Conservation (phyloP, 2,797 vertebrate genomes). For the Xenopus petersii region DNA sequence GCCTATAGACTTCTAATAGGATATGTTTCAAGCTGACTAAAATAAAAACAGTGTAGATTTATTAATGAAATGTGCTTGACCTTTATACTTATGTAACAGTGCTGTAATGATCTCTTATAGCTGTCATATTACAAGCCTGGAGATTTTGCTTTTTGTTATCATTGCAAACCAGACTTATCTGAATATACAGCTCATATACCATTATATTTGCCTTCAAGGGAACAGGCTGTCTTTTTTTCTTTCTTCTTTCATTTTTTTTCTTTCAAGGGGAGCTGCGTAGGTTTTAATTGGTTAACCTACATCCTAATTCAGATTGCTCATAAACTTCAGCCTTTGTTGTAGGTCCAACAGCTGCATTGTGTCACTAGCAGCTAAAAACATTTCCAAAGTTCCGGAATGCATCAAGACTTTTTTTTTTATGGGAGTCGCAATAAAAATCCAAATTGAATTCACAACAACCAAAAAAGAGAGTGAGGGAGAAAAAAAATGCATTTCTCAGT, state of each 20-base stretch:
- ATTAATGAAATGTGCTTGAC: slow-evolving; percentile 80
- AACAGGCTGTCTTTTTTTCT: slow-evolving; percentile 31
- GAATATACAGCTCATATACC: slow-evolving; percentile 35
- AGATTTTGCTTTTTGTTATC: slow-evolving; percentile 24
- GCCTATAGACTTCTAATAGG: slow-evolving; percentile 81
- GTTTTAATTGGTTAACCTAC: slow-evolving; percentile 94
- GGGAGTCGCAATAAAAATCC: slow-evolving; percentile 89
- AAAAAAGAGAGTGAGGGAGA: background rate
- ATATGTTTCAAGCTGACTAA: slow-evolving; percentile 82
- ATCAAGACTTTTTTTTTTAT: slow-evolving; percentile 85
- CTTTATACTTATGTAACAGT: slow-evolving; percentile 65
- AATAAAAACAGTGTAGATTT: slow-evolving; percentile 71
- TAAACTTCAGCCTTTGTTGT: slow-evolving; percentile 89
- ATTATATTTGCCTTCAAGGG: slow-evolving; percentile 44
- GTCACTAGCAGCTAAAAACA: slow-evolving; percentile 93
- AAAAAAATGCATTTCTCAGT: slow-evolving; percentile 72
- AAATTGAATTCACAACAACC: slow-evolving; percentile 82
- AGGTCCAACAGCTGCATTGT: slow-evolving; percentile 92
- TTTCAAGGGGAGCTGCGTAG: slow-evolving; percentile 67
- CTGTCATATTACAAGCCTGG: slow-evolving; percentile 24
- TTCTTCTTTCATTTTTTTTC: slow-evolving; percentile 46
- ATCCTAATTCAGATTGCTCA: slow-evolving; percentile 92
- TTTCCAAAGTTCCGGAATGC: slow-evolving; percentile 94
- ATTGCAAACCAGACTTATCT: slow-evolving; percentile 12
- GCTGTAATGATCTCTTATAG: slow-evolving; percentile 47